Evolutionary conservation across 2,113 vertebrate genomes (phyloP), one percentile per base, ranked within the genome.

Genomic region (Recurvirostra avosetta): DNA sequence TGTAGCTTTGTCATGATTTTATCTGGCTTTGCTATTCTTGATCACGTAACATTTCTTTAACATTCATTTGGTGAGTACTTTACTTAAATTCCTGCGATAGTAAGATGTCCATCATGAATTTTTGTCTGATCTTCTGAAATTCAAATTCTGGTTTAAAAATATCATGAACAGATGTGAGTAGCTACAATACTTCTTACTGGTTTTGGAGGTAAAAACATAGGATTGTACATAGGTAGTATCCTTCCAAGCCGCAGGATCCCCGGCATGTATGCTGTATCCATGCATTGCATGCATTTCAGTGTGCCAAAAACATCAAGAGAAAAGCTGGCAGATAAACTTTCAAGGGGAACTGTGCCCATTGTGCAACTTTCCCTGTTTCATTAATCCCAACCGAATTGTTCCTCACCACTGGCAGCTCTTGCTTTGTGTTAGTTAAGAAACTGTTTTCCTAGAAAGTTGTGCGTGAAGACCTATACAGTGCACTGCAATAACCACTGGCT

Each of bases 401-500:
- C 52, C 58, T 93, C 45, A 18, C 18, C n/a, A 12, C 66, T 81
- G 63, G 29, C 68, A 90, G 34, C 27, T 85, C 74, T 87, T 45
- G 19, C 79, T 88, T 43, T 88, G n/a, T 43, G 15, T 53, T 59
- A n/a, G 40, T 74, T 90, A 53, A 73, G 76, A 66, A 88, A 43
- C 58, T 67, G 9, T 34, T 81, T 76, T 77, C 78, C 50, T 75
- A 22, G 66, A 25, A 85, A n/a, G 47, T 14, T 80, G 59, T 47
- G 19, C 2, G 0, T 43, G 66, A 23, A 78, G 87, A 74, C 45
- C 83, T 68, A 2, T 10, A 23, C 3, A 3, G 34, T 63, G 62
- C 34, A 2, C 47, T 75, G 94, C 85, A 90, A 30, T 93, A 95
- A 95, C 63, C 78, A 77, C 71, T 90, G 95, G 77, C 70, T 81